phyloP scores from a whole-genome alignment of 2,888 invertebrate genomes.

The Plagodis dolabraria region DNA sequence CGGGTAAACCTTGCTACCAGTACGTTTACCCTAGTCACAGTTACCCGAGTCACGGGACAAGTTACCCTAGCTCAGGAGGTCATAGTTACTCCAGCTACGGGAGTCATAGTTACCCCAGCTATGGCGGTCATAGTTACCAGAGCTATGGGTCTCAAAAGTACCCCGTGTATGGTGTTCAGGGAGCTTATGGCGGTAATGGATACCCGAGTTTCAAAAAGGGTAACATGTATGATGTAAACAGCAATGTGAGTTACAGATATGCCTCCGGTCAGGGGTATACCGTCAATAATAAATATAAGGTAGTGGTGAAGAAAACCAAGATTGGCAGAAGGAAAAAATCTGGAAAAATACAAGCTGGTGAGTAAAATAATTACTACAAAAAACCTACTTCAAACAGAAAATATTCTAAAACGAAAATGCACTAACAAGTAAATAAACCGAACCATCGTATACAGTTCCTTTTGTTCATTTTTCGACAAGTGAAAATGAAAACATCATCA shows the following conservation, averaged over 20 bases:
- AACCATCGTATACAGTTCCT: no score
- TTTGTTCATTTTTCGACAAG: no score
- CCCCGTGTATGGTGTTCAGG: constrained; percentile 20
- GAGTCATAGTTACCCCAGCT: constrained; percentile 16
- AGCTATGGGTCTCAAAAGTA: constrained; percentile 19
- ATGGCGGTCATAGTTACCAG: constrained; percentile 12
- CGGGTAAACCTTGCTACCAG: constrained; percentile 43
- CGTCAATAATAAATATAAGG: constrained; percentile 62
- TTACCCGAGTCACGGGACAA: constrained; percentile 35
- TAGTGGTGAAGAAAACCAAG: constrained; percentile 66
- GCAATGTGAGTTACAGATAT: constrained; percentile 48
- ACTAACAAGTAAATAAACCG: no score
- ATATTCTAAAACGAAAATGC: no score
- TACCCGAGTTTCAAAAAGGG: constrained; percentile 50
- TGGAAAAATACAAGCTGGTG: constrained; percentile 56
- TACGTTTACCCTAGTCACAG: constrained; percentile 36
- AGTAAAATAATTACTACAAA: no score
- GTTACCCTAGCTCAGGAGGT: constrained; percentile 7
- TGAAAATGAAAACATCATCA: no score
- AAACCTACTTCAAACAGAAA: no score
- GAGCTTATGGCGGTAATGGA: constrained; percentile 28
- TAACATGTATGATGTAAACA: constrained; percentile 50
- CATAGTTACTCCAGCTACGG: constrained; percentile 6
- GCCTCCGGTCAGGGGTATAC: constrained; percentile 64
- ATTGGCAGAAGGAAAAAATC: constrained; percentile 50